phyloP scores from a whole-genome alignment of 37 sponge, comb jelly and placozoan species.

The Theonella swinhoei region DNA sequence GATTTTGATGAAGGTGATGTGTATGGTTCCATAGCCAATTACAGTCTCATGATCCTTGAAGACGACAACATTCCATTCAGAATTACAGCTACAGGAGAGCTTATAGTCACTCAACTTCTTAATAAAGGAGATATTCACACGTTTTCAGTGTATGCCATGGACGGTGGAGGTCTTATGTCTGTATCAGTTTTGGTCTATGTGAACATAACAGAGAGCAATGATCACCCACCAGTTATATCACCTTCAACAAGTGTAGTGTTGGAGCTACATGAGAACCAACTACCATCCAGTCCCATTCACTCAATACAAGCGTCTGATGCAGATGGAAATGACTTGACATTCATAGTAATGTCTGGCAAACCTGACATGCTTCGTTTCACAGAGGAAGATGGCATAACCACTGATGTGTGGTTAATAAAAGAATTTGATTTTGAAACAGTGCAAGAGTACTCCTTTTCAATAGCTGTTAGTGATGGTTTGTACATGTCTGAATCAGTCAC shows the following conservation, averaged over 20 bases:
- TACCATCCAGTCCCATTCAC: slow-evolving; percentile 20
- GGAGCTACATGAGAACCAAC: slow-evolving; percentile 14
- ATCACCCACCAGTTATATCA: slow-evolving; percentile 23
- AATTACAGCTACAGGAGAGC: slow-evolving; percentile 9
- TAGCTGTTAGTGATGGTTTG: slow-evolving; percentile 47
- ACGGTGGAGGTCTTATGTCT: slow-evolving; percentile 54
- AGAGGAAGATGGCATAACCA: background rate
- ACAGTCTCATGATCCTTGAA: background rate
- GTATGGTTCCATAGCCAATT: slow-evolving; percentile 29
- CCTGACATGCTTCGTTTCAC: slow-evolving; percentile 16
- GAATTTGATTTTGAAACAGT: slow-evolving; percentile 42
- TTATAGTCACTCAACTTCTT: slow-evolving; percentile 10
- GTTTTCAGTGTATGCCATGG: slow-evolving; percentile 48
- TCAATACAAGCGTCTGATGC: slow-evolving; percentile 15
- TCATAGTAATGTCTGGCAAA: background rate
- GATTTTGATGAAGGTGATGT: slow-evolving; percentile 49
- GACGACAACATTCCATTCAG: slow-evolving; percentile 19
- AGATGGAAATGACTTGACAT: slow-evolving; percentile 28
- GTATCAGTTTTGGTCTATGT: slow-evolving; percentile 26
- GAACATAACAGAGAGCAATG: slow-evolving; percentile 31
- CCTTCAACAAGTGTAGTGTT: background rate
- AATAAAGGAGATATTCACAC: background rate
- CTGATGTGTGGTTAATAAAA: slow-evolving; percentile 16
- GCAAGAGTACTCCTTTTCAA: slow-evolving; percentile 8
- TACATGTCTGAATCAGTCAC: slow-evolving; percentile 19